A percentile compares a stretch with the other conserved stretches of the same genome.
These are phyloP conservation scores for Hypothenemus hampei DNA, from an alignment of 1,140 invertebrate genomes.

Conservation along the genomic window DNA sequence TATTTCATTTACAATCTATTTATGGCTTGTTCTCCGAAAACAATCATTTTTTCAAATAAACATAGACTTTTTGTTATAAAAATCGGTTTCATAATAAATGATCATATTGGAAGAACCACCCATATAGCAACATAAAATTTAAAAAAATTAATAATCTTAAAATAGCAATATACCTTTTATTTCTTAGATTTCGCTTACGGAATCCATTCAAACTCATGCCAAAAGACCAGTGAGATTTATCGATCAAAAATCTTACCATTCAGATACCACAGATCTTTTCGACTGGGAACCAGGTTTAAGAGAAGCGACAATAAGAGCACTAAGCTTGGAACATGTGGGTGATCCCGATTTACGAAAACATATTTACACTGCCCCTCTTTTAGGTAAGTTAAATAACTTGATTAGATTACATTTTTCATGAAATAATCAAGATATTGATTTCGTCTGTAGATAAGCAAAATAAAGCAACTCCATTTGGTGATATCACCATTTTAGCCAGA, in stretches of 20 bases:
- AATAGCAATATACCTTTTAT: no score
- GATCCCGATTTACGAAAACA: conserved; percentile 50
- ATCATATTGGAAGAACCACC: no score
- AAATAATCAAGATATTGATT: not conserved
- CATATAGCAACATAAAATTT: no score
- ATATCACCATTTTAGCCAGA: conserved; percentile 55
- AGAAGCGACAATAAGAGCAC: conserved; percentile 42
- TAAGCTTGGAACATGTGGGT: conserved; percentile 47
- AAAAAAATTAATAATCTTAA: no score
- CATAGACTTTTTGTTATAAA: no score
- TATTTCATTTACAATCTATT: no score
- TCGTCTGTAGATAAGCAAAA: conserved; percentile 30
- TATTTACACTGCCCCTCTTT: conserved; percentile 51
- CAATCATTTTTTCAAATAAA: no score
- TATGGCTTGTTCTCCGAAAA: no score
- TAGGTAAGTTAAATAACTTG: conserved; percentile 41
- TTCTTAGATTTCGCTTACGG: not conserved
- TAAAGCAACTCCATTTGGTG: conserved; percentile 50
- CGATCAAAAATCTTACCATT: not conserved
- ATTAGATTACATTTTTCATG: not conserved
- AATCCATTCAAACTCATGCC: conserved; percentile 4
- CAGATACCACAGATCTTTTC: conserved; percentile 2
- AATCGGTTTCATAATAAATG: no score
- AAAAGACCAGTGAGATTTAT: conserved; percentile 7
- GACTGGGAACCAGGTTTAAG: conserved; percentile 46